Percentiles rank a stretch among this genome's conserved stretches.
phyloP scores from a whole-genome alignment of 92 coral and sea anemone species.

The Epizoanthus illoricatus region DNA sequence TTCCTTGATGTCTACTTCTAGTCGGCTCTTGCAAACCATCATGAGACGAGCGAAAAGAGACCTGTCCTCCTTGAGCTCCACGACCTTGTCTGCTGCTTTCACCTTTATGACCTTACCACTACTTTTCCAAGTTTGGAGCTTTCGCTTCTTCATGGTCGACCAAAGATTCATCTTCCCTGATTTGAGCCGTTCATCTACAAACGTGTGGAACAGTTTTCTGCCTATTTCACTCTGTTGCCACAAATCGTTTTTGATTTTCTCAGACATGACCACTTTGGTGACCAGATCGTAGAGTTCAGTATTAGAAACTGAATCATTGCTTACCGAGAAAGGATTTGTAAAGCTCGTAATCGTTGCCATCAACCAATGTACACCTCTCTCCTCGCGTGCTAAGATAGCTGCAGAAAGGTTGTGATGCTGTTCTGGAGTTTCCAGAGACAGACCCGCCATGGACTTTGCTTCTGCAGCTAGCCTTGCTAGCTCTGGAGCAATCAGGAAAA shows the following conservation, averaged over 20 bases:
- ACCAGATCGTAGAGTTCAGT: neutral
- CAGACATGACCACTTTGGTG: constrained; percentile 5
- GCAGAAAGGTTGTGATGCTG: constrained; percentile 39
- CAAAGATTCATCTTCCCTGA: constrained; percentile 46
- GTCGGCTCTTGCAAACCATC: constrained; percentile 64
- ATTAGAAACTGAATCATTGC: constrained; percentile 8
- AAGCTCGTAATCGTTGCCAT: constrained; percentile 21
- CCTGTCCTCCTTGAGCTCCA: constrained; percentile 2
- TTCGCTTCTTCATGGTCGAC: constrained; percentile 58
- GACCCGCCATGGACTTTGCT: constrained; percentile 22
- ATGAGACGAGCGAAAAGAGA: constrained; percentile 50
- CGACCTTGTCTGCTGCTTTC: constrained; percentile 26
- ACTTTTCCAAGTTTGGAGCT: constrained; percentile 50
- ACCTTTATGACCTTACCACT: constrained; percentile 51
- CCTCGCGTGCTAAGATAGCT: constrained; percentile 18
- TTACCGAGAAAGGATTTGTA: constrained; percentile 43
- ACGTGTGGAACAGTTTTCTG: constrained; percentile 36
- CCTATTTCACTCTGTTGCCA: constrained; percentile 16
- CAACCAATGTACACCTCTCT: constrained; percentile 33
- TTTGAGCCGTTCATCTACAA: constrained; percentile 54
- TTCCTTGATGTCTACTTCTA: constrained; percentile 53
- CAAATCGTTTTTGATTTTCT: neutral
- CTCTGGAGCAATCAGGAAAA: constrained; percentile 22
- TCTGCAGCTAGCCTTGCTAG: constrained; percentile 21
- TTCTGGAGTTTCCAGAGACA: neutral